Percentiles rank a stretch among this genome's conserved stretches.
Conservation (phyloP, 2,797 vertebrate genomes). For the Poeciliopsis paucimaculata region DNA sequence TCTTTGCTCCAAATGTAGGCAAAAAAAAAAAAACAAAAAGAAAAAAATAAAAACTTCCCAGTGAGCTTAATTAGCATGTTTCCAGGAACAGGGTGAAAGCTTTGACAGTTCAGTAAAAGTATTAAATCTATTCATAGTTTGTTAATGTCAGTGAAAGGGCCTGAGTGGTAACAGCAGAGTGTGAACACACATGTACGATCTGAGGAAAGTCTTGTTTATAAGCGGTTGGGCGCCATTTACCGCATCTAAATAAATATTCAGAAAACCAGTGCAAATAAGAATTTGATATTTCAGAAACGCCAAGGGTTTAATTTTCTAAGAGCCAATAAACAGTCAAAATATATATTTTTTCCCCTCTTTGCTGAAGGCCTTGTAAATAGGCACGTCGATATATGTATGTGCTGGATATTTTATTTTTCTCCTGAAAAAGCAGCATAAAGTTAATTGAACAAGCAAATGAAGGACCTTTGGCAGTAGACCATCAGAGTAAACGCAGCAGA, state of each 20-base stretch:
- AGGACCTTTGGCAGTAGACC: slow-evolving; percentile 1
- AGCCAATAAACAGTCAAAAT: background rate
- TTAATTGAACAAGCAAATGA: background rate
- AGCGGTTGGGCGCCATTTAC: background rate
- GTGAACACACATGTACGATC: background rate
- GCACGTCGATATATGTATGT: background rate
- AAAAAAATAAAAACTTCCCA: slow-evolving; percentile 31
- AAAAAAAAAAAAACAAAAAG: slow-evolving; percentile 35
- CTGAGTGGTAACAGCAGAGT: background rate
- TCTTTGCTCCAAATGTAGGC: slow-evolving; percentile 32
- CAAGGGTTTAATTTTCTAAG: background rate
- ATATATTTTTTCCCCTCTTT: background rate
- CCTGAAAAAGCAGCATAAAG: background rate
- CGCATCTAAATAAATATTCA: background rate
- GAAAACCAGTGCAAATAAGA: background rate
- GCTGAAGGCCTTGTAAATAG: background rate
- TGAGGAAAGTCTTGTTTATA: background rate
- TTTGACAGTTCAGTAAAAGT: slow-evolving; percentile 33
- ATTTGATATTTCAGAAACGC: background rate
- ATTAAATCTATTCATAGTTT: slow-evolving; percentile 17
- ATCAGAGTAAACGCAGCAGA: slow-evolving; percentile 5
- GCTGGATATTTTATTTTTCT: background rate
- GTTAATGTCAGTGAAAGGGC: slow-evolving; percentile 4
- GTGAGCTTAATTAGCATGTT: slow-evolving; percentile 47
- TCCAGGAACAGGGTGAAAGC: slow-evolving; percentile 26